Conservation (phyloP, 2,113 vertebrate genomes). For the Acrocephalus arundinaceus region DNA sequence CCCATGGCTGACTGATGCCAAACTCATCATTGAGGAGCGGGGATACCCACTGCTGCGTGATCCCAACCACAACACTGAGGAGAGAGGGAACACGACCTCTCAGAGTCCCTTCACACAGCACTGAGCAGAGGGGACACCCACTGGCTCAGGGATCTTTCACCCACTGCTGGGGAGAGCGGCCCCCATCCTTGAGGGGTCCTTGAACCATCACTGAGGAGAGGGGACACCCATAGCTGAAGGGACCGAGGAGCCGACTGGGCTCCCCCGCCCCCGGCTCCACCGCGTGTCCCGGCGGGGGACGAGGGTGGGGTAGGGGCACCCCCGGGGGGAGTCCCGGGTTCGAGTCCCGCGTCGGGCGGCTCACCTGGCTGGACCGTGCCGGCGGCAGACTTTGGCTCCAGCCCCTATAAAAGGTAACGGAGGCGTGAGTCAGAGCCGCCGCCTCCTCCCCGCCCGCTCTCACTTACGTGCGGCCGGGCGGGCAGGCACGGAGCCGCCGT, state of each 20-base stretch:
- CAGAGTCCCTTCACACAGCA: not conserved
- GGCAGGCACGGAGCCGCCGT: slow-evolving; percentile 2
- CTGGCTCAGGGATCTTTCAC: rapidly evolving
- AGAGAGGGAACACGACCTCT: not conserved
- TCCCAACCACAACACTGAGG: not conserved
- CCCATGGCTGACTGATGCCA: no score
- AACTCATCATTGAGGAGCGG: no score
- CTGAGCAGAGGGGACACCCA: no score
- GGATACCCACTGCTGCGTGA: no score
- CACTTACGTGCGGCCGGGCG: slow-evolving; percentile 29
- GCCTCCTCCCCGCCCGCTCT: slow-evolving; percentile 46
- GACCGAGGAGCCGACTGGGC: rapidly evolving
- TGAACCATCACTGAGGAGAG: no score
- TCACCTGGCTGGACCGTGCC: slow-evolving; percentile 1
- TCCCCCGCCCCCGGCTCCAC: not conserved
- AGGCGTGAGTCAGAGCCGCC: slow-evolving; percentile 54
- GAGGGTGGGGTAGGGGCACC: not conserved
- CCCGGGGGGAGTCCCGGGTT: rapidly evolving
- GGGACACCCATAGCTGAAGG: rapidly evolving
- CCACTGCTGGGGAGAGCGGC: not conserved
- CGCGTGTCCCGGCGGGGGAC: rapidly evolving
- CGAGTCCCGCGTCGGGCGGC: not conserved
- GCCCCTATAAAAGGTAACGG: slow-evolving; percentile 63
- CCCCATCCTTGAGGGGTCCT: no score
- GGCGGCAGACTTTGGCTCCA: slow-evolving; percentile 49